Evolutionary conservation across 2,113 vertebrate species (phyloP).

Genomic region (Callorhinus ursinus): DNA sequence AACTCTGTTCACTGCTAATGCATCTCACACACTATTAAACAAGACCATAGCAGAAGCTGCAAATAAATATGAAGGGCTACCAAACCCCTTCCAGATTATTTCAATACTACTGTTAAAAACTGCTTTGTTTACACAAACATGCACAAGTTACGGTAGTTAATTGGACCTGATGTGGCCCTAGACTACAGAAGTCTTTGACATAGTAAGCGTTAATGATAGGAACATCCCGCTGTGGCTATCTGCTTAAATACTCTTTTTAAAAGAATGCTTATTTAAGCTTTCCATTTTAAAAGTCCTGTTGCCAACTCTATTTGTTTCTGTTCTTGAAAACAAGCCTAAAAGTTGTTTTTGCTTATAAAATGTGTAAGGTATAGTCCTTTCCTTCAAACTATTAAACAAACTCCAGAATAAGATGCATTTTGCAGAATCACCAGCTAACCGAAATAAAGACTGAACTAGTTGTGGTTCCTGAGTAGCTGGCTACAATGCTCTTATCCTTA

Average conservation of each 20-base stretch:
- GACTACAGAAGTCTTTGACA: background rate
- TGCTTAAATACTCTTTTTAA: background rate
- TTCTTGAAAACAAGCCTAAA: slow-evolving; percentile 38
- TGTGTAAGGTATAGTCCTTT: background rate
- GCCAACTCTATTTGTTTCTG: background rate
- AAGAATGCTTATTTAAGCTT: background rate
- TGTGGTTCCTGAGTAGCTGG: background rate
- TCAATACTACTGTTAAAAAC: slow-evolving; percentile 14
- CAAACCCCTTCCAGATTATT: background rate
- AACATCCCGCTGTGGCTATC: background rate
- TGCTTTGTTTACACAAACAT: background rate
- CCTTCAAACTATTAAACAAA: background rate
- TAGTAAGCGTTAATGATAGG: background rate
- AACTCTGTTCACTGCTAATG: background rate
- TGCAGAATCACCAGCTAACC: background rate
- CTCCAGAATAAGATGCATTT: background rate
- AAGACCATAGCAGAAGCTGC: background rate
- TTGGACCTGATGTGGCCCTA: background rate
- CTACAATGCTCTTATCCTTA: background rate
- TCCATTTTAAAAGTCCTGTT: background rate
- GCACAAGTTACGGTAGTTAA: background rate
- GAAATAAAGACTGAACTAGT: background rate
- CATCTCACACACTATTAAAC: background rate
- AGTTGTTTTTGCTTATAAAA: background rate
- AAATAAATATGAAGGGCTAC: background rate